phyloP scores from a whole-genome alignment of 2,797 vertebrate genomes.

The Rallus crepitans region DNA sequence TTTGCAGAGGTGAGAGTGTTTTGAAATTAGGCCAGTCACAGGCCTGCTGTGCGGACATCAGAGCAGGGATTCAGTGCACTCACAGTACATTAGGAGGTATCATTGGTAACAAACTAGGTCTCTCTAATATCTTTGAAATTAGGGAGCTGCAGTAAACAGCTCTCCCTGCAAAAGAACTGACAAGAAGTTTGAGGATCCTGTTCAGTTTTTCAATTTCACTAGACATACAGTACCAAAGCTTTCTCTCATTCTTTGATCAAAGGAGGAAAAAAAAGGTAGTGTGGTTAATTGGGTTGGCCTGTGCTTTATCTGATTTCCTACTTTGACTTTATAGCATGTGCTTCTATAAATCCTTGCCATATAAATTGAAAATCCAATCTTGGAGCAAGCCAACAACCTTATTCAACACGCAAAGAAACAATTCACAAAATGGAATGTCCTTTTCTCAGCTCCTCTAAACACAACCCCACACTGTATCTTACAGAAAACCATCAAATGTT shows the following conservation, averaged over 20 bases:
- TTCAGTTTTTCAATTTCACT: not conserved
- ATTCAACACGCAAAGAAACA: not conserved
- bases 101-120: not conserved
- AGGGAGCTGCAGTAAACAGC: not conserved
- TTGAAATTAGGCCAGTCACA: not conserved
- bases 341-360: not conserved
- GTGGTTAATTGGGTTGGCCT: not conserved
- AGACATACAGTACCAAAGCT: rapidly evolving
- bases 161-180: not conserved
- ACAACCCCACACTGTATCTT: not conserved
- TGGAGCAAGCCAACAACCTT: not conserved
- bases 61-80: not conserved
- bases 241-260: not conserved
- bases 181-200: not conserved
- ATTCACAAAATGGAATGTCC: not conserved
- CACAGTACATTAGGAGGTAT: not conserved
- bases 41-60: not conserved
- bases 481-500: not conserved
- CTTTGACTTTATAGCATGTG: not conserved
- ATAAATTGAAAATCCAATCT: not conserved
- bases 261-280: not conserved
- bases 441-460: not conserved
- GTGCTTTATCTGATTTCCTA: not conserved
- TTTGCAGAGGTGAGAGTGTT: not conserved
- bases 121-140: not conserved